Evolutionary conservation across 2,113 vertebrate genomes (phyloP).

Genomic region (Psittacara wagleri): DNA sequence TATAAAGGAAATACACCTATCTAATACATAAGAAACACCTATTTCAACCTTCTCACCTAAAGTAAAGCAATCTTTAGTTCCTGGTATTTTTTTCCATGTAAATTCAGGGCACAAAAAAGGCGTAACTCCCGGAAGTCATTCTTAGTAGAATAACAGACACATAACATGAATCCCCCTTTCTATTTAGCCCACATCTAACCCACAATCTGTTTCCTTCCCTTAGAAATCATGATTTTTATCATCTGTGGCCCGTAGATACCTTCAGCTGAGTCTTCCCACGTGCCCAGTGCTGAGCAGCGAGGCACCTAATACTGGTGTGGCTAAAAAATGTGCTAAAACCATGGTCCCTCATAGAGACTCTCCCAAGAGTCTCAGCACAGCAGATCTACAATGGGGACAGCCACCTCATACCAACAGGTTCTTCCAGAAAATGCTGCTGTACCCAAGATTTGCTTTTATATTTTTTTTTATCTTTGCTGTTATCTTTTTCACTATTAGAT

Average conservation of each 20-base stretch:
- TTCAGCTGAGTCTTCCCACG: rapidly evolving
- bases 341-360: background rate
- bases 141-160: background rate
- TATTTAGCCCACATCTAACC: background rate
- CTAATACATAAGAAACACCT: background rate
- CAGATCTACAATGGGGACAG: background rate
- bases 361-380: background rate
- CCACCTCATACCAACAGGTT: background rate
- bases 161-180: background rate
- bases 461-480: too few relatives aligned
- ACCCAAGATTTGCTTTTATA: background rate
- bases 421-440: background rate
- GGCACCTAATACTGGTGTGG: background rate
- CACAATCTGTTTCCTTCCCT: background rate
- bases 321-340: background rate
- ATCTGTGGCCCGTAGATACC: background rate
- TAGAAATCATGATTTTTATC: background rate
- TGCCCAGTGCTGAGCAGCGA: background rate
- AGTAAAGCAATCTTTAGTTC: background rate
- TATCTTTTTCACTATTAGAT: background rate
- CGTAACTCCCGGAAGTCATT: background rate
- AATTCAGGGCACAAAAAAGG: background rate
- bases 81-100: background rate
- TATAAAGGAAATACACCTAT: background rate
- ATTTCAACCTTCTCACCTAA: background rate